Evolutionary conservation across 1,140 invertebrate genomes (phyloP), one percentile per base, ranked within the genome.

Genomic region (Neodiprion virginianus): DNA sequence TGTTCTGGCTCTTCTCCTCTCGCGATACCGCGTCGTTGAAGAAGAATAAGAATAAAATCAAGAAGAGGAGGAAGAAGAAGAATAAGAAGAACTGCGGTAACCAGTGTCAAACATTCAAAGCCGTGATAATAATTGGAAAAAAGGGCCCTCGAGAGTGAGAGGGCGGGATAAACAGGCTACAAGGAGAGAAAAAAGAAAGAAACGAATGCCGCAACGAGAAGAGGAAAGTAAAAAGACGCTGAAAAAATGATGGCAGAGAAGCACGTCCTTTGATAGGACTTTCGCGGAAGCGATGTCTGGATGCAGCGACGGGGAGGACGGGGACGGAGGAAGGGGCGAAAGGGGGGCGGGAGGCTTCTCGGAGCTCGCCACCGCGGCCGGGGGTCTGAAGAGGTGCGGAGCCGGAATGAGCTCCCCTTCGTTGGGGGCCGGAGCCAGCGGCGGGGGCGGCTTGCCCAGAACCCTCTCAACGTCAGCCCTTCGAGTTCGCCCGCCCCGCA

Each of bases 391-490:
- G 85, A 89, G 88, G 86, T 83, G 85, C 87, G 87, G 89, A 83
- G 90, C 88, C 80, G 76, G 90, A 17, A 88, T 87, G 85, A 87
- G 86, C 74, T 88, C 89, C 10, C 89, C 91, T 69, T 88, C 86
- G 21, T 72, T 87, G 73, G 81, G 82, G 67, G 80, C 86, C 75
- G 85, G 81, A 75, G 82, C 83, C 75, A 82, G 81, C 77, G 84
- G 84, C 74, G 82, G 81, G 12, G 82, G 86, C 71, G 76, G 85
- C 50, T 89, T 95, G 40, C 94, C 94, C 1, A 89, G 94, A 69
- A 96, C 95, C 0, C 90, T 95, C 50, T 95, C 93, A 80, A 95
- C 94, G 69, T 94, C 93, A 75, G 94, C 94, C 47, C 89, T 96
- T 23, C 89, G 94, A 75, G 93, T 95, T 92, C 86, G 91, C 90